A percentile compares a stretch with the other conserved stretches of the same genome.
These are phyloP conservation scores for Pelusios castaneus DNA, from an alignment of 2,113 vertebrate genomes.

Conservation along the genomic window DNA sequence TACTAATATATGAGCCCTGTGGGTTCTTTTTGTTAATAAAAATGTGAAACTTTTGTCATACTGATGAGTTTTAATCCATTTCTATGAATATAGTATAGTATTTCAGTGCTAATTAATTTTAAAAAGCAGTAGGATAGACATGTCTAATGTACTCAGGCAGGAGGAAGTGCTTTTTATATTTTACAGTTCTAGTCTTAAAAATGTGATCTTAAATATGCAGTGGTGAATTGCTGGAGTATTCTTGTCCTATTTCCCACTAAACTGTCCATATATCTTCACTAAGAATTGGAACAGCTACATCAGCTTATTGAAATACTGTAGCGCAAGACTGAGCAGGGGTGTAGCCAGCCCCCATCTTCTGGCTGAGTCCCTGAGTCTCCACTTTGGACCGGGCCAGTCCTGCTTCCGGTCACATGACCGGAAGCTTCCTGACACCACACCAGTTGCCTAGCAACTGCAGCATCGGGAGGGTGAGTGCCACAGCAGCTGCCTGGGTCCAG, in stretches of 20 bases:
- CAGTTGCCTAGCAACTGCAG: no score
- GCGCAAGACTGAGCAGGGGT: background rate
- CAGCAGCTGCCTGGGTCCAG: no score
- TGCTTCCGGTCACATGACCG: no score
- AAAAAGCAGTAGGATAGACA: background rate
- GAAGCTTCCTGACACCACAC: no score
- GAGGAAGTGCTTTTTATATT: background rate
- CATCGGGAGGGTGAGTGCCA: no score
- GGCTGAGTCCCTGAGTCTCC: no score
- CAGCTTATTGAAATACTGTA: background rate
- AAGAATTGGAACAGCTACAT: background rate
- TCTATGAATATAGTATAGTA: background rate
- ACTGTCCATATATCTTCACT: background rate
- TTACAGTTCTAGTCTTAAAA: background rate
- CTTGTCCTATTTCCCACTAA: background rate
- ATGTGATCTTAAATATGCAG: background rate
- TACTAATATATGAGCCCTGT: constrained; percentile 80
- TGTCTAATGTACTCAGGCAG: background rate
- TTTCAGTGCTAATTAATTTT: background rate
- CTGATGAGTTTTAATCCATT: background rate
- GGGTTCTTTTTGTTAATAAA: constrained; percentile 85
- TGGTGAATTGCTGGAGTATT: background rate
- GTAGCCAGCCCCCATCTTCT: no score
- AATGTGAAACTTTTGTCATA: constrained; percentile 13
- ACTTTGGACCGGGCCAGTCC: no score